Evolutionary conservation across 2,797 vertebrate species (phyloP).

Genomic region (Pangasius djambal): DNA sequence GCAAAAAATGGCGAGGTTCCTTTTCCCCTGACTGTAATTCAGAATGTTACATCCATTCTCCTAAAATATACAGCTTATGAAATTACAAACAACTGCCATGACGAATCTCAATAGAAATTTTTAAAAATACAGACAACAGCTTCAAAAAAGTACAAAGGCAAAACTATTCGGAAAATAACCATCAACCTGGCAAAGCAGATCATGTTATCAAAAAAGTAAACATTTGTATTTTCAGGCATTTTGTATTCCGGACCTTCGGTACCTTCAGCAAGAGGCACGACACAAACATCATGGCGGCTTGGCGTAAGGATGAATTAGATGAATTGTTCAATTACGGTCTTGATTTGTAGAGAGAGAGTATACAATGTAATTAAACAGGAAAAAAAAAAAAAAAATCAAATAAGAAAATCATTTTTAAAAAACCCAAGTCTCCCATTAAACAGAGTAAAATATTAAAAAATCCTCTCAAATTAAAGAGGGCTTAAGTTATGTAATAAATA

Average conservation of each 20-base stretch:
- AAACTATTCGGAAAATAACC: conserved; percentile 5
- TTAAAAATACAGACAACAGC: conserved; percentile 24
- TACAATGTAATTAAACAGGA: background rate
- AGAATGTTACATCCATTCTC: background rate
- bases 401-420: background rate
- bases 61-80: background rate
- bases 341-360: background rate
- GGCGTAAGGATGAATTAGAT: background rate
- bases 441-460: conserved; percentile 16
- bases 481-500: conserved; percentile 52
- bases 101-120: background rate
- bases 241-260: background rate
- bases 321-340: background rate
- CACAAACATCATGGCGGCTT: conserved; percentile 21
- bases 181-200: background rate
- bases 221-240: conserved; percentile 10
- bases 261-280: background rate
- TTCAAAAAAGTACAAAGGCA: conserved; percentile 25
- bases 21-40: conserved; percentile 7
- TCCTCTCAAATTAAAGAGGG: background rate
- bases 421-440: background rate
- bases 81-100: background rate
- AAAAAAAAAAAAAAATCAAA: background rate
- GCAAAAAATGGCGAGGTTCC: background rate
- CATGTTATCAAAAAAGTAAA: conserved; percentile 35